Percentiles rank a stretch among this genome's conserved stretches.
phyloP scores from a whole-genome alignment of 2,888 invertebrate genomes.

The Metallyticus violacea region DNA sequence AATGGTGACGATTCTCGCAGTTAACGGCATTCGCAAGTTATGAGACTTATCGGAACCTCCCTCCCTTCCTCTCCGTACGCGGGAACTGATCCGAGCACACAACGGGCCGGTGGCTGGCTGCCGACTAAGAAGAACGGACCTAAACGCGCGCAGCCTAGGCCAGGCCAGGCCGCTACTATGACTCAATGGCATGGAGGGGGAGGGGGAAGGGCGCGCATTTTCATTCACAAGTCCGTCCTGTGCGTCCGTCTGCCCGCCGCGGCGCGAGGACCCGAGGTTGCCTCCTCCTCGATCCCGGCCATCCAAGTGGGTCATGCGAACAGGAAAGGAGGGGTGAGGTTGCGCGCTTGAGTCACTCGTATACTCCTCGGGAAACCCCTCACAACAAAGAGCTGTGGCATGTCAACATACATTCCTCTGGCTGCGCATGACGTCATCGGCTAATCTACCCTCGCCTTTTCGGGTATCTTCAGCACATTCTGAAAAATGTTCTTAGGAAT shows the following conservation, averaged over 20 bases:
- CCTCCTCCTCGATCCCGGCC: conserved; percentile 15
- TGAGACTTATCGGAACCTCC: neutral
- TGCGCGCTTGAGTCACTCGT: conserved; percentile 14
- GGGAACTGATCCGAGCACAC: too few species aligned
- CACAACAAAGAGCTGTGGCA: conserved; percentile 22
- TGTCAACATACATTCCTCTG: neutral
- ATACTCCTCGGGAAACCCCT: conserved; percentile 20
- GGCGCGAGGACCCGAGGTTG: conserved; percentile 18
- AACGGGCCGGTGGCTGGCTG: neutral
- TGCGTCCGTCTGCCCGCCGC: neutral
- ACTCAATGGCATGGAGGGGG: neutral
- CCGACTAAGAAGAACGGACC: neutral
- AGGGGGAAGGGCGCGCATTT: neutral
- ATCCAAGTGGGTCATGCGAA: conserved; percentile 19
- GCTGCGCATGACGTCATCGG: neutral
- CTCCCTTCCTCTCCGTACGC: too few species aligned
- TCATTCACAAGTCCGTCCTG: conserved; percentile 13
- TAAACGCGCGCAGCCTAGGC: neutral
- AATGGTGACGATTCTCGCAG: too few species aligned
- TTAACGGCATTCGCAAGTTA: too few species aligned
- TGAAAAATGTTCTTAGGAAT: too few species aligned
- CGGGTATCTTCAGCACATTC: too few species aligned
- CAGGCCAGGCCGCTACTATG: neutral
- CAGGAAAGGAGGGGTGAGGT: conserved; percentile 10
- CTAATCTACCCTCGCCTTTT: neutral